Base-by-base conservation (phyloP, 2,888 invertebrate genomes). In the Epinotia bilunana region DNA sequence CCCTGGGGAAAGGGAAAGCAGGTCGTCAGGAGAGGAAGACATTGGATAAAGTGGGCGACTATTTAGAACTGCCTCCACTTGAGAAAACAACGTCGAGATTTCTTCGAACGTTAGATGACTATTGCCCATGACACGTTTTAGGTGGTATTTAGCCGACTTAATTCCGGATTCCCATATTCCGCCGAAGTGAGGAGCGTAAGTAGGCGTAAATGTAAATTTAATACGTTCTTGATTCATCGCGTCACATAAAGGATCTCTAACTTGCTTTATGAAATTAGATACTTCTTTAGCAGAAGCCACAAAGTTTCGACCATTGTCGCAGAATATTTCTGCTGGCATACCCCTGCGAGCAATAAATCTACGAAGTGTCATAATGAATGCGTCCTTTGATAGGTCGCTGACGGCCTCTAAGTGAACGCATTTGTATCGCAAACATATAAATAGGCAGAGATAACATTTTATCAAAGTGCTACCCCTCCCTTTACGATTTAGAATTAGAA, bases 241-340 rank as follows among this genome's bases (percentile, higher is more conserved):
- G 16, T 82, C 80, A 78, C 61, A 64, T 16, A 82, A 18, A 43
- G 62, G 18, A 0, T 73, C n/a, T 5, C 23, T 0, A 60, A 77
- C 75, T n/a, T 20, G 11, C 33, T 79, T 76, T 39, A 80, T 55
- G 77, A 84, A 81, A 18, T 43, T 6, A 13, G 67, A 67, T 28
- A 83, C 20, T 28, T 82, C 81, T 33, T 80, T 82, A 39, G 78
- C 77, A 2, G 80, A 80, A 0, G 78, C 82, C 2, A 82, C 80
- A 73, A 83, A 83, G 63, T 80, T 83, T 0, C 79, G 77, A 0
- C 83, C 84, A 72, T 83, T 83, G 53, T 85, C 84, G 20, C 75
- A 80, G 70, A 78, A 83, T 20, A 86, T 78, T 60, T 83, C 82
- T 16, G 43, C 13, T 16, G 84, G 84, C 61, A 78, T 78, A 0